Evolutionary conservation across 2,797 vertebrate genomes (phyloP).

Genomic region (Microctenopoma steveboyesi): DNA sequence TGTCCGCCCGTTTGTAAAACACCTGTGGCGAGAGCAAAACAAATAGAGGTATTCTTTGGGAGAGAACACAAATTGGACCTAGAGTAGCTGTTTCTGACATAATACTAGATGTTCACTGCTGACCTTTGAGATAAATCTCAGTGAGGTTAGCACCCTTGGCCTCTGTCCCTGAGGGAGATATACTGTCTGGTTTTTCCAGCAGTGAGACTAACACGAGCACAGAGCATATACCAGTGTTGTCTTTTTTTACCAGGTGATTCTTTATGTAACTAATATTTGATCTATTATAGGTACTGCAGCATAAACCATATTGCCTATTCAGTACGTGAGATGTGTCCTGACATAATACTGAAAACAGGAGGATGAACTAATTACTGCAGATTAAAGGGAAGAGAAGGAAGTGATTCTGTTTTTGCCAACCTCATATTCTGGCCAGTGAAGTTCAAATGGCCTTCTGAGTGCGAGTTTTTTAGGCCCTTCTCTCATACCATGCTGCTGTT

Average conservation of each 20-base stretch:
- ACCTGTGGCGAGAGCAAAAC: constrained; percentile 81
- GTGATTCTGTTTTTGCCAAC: constrained; percentile 9
- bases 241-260: constrained; percentile 13
- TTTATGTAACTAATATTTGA: constrained; percentile 43
- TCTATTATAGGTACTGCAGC: constrained; percentile 34
- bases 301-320: constrained; percentile 37
- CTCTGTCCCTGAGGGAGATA: constrained; percentile 19
- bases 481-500: constrained; percentile 21
- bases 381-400: constrained; percentile 19
- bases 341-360: constrained; percentile 3
- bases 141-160: constrained; percentile 19
- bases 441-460: constrained; percentile 1
- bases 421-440: neutral
- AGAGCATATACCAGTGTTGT: constrained; percentile 9
- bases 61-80: neutral
- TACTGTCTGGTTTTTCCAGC: constrained; percentile 15
- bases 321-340: constrained; percentile 24
- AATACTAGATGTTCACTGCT: constrained; percentile 3
- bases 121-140: constrained; percentile 53
- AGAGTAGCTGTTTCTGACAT: neutral
- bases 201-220: constrained; percentile 16
- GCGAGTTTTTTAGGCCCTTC: neutral
- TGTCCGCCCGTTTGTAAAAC: constrained; percentile 95
- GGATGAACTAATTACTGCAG: constrained; percentile 7
- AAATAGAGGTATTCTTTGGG: neutral